Conservation (phyloP, 2,888 invertebrate species). For the Euplexia lucipara region DNA sequence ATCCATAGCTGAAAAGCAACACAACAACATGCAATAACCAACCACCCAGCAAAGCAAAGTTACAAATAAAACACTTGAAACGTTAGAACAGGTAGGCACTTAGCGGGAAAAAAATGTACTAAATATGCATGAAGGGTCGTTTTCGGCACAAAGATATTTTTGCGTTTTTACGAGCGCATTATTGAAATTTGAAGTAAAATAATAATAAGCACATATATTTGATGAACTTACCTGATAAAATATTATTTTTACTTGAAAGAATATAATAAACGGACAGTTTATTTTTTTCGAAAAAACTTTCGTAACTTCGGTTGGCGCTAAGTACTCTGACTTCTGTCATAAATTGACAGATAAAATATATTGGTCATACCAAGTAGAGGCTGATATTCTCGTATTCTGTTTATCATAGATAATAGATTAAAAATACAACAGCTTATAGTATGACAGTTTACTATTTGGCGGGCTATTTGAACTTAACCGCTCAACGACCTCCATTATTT, state of each 20-base stretch:
- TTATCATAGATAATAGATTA: not conserved
- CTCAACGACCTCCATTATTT: too few relatives aligned
- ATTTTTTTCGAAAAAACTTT: not conserved
- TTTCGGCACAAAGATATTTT: conserved; percentile 1
- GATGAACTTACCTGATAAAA: conserved; percentile 8
- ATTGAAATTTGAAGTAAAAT: conserved; percentile 5
- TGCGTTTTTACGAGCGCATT: not conserved
- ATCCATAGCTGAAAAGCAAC: conserved; percentile 38
- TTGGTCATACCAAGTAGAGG: not conserved
- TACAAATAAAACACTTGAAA: conserved; percentile 7
- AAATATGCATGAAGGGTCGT: conserved; percentile 5
- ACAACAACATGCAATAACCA: conserved; percentile 18
- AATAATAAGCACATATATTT: conserved; percentile 6
- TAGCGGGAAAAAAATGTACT: conserved; percentile 11
- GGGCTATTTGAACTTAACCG: conserved; percentile 5
- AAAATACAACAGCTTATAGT: conserved; percentile 52
- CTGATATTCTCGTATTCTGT: conserved; percentile 18
- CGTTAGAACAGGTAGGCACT: conserved; percentile 10
- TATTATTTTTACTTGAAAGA: not conserved
- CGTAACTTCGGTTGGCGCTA: conserved; percentile 2
- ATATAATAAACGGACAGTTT: not conserved
- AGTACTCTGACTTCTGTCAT: conserved; percentile 14
- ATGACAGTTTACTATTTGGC: conserved; percentile 37
- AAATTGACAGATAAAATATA: conserved; percentile 15
- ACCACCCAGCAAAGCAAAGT: not conserved